These are phyloP conservation scores for Siniperca obscura DNA, from an alignment of 2,797 vertebrate genomes.

Conservation along the genomic window DNA sequence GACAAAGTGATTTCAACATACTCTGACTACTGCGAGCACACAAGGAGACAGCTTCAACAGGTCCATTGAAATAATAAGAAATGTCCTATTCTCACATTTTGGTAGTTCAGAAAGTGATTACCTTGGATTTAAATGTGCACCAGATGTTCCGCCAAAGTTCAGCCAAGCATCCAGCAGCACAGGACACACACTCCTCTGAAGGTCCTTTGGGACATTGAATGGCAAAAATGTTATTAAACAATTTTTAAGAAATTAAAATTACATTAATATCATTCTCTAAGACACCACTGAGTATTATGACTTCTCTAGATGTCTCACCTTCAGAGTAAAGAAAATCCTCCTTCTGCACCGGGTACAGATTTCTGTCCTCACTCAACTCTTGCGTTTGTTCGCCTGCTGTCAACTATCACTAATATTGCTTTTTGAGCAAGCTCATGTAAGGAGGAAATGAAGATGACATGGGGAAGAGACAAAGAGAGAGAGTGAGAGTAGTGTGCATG, in stretches of 20 bases:
- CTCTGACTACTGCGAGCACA: conserved; percentile 4
- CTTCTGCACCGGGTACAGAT: not conserved
- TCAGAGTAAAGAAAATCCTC: not conserved
- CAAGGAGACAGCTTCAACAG: not conserved
- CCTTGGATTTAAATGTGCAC: conserved; percentile 44
- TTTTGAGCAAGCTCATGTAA: conserved; percentile 47
- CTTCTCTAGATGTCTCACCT: not conserved
- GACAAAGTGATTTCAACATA: conserved; percentile 44
- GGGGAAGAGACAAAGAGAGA: conserved; percentile 51
- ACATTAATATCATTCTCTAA: not conserved
- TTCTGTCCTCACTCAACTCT: conserved; percentile 26
- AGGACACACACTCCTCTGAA: conserved; percentile 19
- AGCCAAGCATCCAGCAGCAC: conserved; percentile 55
- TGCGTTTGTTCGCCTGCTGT: conserved; percentile 45
- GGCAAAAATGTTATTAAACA: not conserved
- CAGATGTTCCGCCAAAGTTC: conserved; percentile 43
- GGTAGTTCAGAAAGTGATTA: conserved; percentile 4
- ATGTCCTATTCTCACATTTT: not conserved
- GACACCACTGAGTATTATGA: not conserved
- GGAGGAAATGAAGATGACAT: conserved; percentile 79
- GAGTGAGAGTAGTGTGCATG: conserved; percentile 20
- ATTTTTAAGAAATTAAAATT: not conserved
- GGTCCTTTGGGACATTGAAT: conserved; percentile 6
- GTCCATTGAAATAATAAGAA: not conserved
- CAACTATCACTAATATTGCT: conserved; percentile 67